phyloP scores from a whole-genome alignment of 2,113 vertebrate genomes.

The Litocranius walleri region DNA sequence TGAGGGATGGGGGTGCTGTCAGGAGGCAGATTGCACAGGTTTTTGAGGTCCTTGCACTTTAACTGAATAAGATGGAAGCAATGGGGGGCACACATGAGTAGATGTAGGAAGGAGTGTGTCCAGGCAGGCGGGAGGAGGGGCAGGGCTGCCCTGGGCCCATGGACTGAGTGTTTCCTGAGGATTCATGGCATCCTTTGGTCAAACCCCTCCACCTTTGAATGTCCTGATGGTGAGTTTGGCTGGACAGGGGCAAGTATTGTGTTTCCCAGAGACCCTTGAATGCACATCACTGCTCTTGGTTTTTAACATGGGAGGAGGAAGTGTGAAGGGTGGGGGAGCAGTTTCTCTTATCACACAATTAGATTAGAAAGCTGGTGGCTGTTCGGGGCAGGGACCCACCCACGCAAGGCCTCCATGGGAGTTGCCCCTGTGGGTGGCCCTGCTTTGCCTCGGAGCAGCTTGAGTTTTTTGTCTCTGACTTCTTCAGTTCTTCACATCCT shows the following conservation, averaged over 20 bases:
- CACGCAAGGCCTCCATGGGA: neutral
- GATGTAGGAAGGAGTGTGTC: neutral
- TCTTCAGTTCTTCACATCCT: neutral
- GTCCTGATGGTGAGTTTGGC: neutral
- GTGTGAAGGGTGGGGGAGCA: neutral
- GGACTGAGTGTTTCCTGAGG: neutral
- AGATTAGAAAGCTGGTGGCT: slow-evolving; percentile 23
- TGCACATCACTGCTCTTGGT: neutral
- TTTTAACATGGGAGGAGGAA: neutral
- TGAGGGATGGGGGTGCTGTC: neutral
- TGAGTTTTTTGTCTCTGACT: neutral
- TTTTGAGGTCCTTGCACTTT: neutral
- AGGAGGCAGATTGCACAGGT: fast-evolving
- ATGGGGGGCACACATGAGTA: neutral
- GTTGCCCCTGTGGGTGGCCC: neutral
- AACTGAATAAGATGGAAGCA: neutral
- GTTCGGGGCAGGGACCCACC: neutral
- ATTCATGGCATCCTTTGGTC: neutral
- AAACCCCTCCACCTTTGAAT: neutral
- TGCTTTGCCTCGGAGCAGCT: neutral
- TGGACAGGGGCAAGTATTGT: neutral
- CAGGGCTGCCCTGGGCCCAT: fast-evolving
- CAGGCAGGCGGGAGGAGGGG: neutral
- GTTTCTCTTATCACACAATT: slow-evolving; percentile 18
- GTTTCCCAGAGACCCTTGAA: neutral